These are phyloP conservation scores for Limonius californicus DNA, from an alignment of 1,140 invertebrate species.

Conservation along the genomic window DNA sequence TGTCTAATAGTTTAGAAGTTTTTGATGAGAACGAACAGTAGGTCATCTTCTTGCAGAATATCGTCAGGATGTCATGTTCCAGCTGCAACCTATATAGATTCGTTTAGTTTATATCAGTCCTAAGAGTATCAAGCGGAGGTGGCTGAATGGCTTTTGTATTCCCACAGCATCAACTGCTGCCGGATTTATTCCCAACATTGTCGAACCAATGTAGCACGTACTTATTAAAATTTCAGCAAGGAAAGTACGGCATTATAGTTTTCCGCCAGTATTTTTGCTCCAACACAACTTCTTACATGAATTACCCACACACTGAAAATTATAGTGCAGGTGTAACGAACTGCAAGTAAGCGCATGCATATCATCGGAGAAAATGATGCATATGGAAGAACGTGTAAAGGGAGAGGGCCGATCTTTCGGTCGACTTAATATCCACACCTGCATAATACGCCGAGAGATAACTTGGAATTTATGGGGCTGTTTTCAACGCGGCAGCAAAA, in stretches of 20 bases:
- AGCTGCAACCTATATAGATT: neutral
- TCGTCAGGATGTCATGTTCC: too few species aligned
- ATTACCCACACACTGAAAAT: too few species aligned
- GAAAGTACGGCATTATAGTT: too few species aligned
- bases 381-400: neutral
- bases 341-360: neutral
- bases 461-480: constrained; percentile 12
- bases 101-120: constrained; percentile 2
- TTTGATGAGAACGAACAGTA: too few species aligned
- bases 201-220: neutral
- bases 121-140: constrained; percentile 1
- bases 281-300: too few species aligned
- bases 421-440: constrained; percentile 18
- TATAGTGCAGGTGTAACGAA: too few species aligned
- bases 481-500: neutral
- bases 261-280: too few species aligned
- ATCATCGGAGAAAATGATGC: neutral
- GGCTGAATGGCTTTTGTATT: constrained; percentile 5
- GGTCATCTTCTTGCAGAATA: too few species aligned
- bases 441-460: constrained; percentile 11
- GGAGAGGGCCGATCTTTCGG: constrained; percentile 4
- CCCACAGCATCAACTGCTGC: neutral
- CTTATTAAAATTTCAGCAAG: neutral
- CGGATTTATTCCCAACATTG: neutral
- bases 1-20: too few species aligned